A percentile compares a stretch with the other conserved stretches of the same genome.
Conservation (phyloP, 2,113 vertebrate genomes). For the Galeopterus variegatus region DNA sequence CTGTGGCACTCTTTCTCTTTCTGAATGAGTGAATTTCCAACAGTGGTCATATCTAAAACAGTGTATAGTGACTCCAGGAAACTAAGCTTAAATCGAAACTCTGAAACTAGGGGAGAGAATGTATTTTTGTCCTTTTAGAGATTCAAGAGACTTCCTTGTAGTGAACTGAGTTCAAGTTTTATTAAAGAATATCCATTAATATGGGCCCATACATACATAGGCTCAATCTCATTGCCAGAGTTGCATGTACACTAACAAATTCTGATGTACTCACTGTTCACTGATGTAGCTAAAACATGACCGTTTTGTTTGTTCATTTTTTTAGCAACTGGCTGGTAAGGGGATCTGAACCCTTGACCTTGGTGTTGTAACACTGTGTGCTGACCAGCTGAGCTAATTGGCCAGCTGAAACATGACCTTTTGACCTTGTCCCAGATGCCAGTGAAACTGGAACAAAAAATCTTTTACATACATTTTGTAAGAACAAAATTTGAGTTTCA, state of each 20-base stretch:
- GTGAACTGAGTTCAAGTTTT: conserved; percentile 3
- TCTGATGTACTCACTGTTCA: not conserved
- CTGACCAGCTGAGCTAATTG: no score
- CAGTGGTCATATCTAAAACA: not conserved
- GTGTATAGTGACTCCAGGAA: not conserved
- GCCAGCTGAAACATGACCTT: not conserved
- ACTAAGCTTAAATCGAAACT: not conserved
- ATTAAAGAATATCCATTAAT: not conserved
- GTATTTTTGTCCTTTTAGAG: not conserved
- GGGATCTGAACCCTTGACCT: no score
- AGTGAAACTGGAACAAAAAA: conserved; percentile 30
- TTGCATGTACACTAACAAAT: no score
- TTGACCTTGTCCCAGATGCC: not conserved
- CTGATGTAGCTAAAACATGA: not conserved
- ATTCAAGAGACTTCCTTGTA: conserved; percentile 6
- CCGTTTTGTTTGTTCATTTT: not conserved
- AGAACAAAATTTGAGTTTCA: conserved; percentile 25
- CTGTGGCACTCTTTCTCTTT: not conserved
- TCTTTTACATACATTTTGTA: conserved; percentile 18
- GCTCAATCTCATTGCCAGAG: conserved; percentile 36
- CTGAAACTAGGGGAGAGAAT: not conserved
- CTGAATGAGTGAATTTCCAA: not conserved
- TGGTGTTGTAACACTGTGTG: no score
- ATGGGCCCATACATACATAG: not conserved
- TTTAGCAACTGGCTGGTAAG: no score